These are phyloP conservation scores for Ailuropoda melanoleuca DNA, from an alignment of 2,113 vertebrate species.

Conservation along the genomic window DNA sequence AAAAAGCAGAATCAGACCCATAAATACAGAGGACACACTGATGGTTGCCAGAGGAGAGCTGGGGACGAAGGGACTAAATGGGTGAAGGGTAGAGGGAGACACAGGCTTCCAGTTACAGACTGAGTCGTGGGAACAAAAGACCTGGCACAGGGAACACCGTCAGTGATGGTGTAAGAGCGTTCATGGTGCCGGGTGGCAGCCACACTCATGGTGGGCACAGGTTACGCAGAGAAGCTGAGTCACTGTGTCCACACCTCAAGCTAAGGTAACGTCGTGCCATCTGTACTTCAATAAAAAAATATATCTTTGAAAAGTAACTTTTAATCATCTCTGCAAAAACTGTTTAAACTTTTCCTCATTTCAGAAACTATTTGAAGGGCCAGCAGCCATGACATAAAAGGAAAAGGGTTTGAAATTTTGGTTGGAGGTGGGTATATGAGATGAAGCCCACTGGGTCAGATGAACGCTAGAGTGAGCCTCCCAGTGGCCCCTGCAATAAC, in stretches of 20 bases:
- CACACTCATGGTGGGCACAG: background rate
- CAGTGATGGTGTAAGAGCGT: rapidly evolving
- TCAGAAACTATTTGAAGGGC: background rate
- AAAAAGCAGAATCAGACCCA: background rate
- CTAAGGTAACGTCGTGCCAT: background rate
- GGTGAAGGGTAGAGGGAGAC: background rate
- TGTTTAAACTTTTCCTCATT: background rate
- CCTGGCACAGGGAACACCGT: background rate
- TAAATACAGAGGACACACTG: background rate
- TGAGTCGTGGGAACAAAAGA: background rate
- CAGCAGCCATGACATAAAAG: background rate
- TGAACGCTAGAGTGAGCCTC: background rate
- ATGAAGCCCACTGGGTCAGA: background rate
- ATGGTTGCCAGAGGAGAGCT: background rate
- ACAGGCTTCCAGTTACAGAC: background rate
- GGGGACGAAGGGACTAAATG: background rate
- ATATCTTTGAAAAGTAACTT: background rate
- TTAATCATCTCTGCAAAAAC: background rate
- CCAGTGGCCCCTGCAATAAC: background rate
- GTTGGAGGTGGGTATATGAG: background rate
- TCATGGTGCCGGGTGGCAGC: background rate
- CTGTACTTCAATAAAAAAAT: background rate
- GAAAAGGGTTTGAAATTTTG: background rate
- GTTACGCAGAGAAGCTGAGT: rapidly evolving
- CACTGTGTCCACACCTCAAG: background rate